Percentiles rank a stretch among this genome's conserved stretches.
phyloP scores from a whole-genome alignment of 2,888 invertebrate genomes.

The Diogma glabrata region DNA sequence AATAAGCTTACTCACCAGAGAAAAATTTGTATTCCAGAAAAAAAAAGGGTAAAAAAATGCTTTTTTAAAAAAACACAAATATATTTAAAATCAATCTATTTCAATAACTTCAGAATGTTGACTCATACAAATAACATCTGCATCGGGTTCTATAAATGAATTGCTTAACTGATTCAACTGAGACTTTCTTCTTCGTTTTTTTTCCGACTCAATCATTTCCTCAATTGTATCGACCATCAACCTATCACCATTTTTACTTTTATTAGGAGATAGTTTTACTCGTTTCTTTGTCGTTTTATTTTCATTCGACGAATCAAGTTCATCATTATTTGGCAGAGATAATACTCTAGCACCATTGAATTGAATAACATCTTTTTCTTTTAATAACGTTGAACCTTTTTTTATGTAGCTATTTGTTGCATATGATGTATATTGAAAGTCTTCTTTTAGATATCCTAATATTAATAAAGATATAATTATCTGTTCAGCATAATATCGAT shows the following conservation, averaged over 20 bases:
- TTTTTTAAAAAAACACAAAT: too few relatives aligned
- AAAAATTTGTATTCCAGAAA: too few relatives aligned
- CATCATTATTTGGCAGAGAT: constrained; percentile 3
- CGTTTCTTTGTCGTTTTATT: neutral
- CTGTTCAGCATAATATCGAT: constrained; percentile 52
- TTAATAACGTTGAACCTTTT: constrained; percentile 38
- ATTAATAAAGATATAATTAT: constrained; percentile 58
- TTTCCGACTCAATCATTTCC: neutral
- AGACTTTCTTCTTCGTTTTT: constrained; percentile 1
- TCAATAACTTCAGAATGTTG: too few relatives aligned
- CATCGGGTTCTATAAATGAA: too few relatives aligned
- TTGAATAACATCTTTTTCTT: constrained; percentile 24
- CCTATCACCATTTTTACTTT: neutral
- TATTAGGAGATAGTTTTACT: neutral
- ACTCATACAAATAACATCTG: too few relatives aligned
- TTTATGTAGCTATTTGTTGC: constrained; percentile 72
- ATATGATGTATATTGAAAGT: constrained; percentile 84
- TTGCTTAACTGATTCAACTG: too few relatives aligned
- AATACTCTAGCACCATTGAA: constrained; percentile 11
- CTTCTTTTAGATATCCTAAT: constrained; percentile 64
- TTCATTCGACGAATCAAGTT: neutral
- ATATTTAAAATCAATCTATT: too few relatives aligned
- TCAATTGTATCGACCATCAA: neutral
- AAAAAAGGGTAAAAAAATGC: too few relatives aligned
- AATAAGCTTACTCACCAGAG: too few relatives aligned